These are phyloP conservation scores for Oophaga sylvatica DNA, from an alignment of 2,797 vertebrate genomes.

Conservation along the genomic window DNA sequence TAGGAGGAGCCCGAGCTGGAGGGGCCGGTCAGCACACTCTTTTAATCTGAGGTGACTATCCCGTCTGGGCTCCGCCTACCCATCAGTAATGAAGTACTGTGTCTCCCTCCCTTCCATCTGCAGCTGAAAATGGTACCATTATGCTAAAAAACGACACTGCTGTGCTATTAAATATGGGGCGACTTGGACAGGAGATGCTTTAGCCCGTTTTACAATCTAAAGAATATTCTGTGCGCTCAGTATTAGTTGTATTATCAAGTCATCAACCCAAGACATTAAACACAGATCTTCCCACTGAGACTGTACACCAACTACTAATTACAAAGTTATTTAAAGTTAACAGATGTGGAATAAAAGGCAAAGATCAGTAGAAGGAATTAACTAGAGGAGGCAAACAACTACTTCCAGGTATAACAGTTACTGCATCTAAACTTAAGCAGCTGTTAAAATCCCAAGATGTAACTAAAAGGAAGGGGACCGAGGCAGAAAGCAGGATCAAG, in stretches of 20 bases:
- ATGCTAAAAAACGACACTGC: no score
- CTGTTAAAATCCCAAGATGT: not conserved
- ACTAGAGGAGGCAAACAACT: not conserved
- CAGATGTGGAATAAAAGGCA: not conserved
- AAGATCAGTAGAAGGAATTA: constrained; percentile 19
- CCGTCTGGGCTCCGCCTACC: no score
- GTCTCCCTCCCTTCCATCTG: no score
- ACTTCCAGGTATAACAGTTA: not conserved
- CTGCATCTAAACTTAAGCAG: not conserved
- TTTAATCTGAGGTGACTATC: no score
- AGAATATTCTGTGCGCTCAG: not conserved
- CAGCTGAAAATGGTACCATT: no score
- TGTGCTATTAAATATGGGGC: no score
- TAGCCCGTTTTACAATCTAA: no score
- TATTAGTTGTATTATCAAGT: not conserved
- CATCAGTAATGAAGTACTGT: no score
- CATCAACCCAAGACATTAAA: not conserved
- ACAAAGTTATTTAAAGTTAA: not conserved
- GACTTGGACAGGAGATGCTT: no score
- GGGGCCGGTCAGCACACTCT: no score
- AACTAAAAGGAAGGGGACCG: not conserved
- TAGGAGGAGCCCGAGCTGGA: no score
- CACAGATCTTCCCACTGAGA: not conserved
- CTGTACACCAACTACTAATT: no score
- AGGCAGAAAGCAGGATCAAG: not conserved